Conservation (phyloP, 2,888 invertebrate species). For the Drosophila neonasuta region DNA sequence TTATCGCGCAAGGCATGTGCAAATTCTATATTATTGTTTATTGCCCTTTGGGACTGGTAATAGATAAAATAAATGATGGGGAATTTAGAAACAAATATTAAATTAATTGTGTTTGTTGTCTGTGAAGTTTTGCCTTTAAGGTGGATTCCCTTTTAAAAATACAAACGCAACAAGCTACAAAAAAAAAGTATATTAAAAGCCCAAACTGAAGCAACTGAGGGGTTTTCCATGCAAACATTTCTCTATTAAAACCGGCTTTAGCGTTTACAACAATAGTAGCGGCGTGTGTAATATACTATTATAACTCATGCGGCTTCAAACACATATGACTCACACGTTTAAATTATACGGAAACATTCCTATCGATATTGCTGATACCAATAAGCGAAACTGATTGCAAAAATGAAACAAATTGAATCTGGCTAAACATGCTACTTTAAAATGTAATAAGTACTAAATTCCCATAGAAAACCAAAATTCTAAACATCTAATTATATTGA, state of each 20-base stretch:
- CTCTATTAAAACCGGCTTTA: constrained; percentile 17
- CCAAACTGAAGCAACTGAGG: not conserved
- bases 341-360: not conserved
- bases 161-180: not conserved
- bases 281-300: constrained; percentile 12
- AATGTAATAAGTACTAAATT: too few species aligned
- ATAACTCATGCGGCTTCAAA: constrained; percentile 27
- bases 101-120: too few species aligned
- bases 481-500: not conserved
- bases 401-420: not conserved
- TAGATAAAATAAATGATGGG: constrained; percentile 2
- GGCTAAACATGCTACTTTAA: too few species aligned
- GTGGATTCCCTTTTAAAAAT: too few species aligned
- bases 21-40: not conserved
- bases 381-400: not conserved
- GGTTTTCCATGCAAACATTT: constrained; percentile 16
- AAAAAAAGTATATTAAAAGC: too few species aligned
- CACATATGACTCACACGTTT: constrained; percentile 39
- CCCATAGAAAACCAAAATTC: too few species aligned
- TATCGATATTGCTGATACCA: not conserved
- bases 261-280: not conserved
- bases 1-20: not conserved
- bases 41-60: not conserved
- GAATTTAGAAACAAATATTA: not conserved
- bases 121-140: too few species aligned